Conservation (phyloP, 1,140 invertebrate species). For the Scaptomyza pallida region DNA sequence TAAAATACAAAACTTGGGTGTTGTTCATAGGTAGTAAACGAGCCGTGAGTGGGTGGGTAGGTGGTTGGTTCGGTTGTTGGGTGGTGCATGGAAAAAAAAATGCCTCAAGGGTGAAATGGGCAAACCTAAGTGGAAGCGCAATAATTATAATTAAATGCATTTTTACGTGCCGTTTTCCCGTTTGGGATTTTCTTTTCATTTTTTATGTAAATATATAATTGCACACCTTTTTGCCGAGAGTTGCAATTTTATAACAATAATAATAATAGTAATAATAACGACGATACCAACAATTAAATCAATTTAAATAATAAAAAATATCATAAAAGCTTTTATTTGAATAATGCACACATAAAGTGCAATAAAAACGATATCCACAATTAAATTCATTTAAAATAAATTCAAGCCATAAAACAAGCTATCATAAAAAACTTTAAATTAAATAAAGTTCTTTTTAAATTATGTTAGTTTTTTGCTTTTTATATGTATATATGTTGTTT, state of each 20-base stretch:
- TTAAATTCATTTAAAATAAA: neutral
- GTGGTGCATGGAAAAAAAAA: neutral
- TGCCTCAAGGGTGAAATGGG: constrained; percentile 23
- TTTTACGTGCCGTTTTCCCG: constrained; percentile 77
- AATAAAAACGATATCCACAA: neutral
- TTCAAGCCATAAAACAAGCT: no score
- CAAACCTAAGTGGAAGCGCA: constrained; percentile 56
- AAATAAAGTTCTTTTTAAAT: no score
- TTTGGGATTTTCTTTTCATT: constrained; percentile 50
- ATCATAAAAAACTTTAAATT: no score
- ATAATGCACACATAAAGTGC: no score
- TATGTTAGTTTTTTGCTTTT: no score
- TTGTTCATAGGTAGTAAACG: constrained; percentile 1
- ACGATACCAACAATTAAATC: constrained; percentile 12
- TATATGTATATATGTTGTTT: no score
- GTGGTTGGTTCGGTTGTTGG: no score
- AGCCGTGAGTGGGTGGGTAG: neutral
- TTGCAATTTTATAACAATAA: constrained; percentile 10
- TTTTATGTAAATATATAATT: constrained; percentile 73
- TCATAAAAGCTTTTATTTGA: neutral
- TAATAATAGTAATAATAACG: neutral
- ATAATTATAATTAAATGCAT: constrained; percentile 83
- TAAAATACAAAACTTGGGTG: constrained; percentile 22
- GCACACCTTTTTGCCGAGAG: constrained; percentile 52
- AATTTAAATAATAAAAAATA: constrained; percentile 14